These are phyloP conservation scores for Lottia scabra DNA, from an alignment of 2,888 invertebrate species.

Conservation along the genomic window DNA sequence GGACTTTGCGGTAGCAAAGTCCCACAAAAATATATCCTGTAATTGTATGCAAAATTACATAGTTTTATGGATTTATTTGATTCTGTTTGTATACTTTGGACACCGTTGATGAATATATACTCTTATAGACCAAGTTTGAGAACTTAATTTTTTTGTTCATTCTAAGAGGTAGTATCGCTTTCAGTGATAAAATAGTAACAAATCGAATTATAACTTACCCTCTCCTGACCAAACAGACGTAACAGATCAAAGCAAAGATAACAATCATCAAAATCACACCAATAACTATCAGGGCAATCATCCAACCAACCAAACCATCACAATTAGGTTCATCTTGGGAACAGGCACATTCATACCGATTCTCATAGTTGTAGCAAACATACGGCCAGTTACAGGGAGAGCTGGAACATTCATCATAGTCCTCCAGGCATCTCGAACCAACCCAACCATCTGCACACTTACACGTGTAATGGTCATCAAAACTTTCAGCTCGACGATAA, in stretches of 20 bases:
- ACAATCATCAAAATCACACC: slow-evolving; percentile 4
- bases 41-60: too few relatives aligned
- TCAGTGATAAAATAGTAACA: not conserved
- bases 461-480: slow-evolving; percentile 22
- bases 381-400: slow-evolving; percentile 19
- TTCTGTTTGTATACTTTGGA: too few relatives aligned
- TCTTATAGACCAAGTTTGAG: too few relatives aligned
- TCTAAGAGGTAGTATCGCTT: too few relatives aligned
- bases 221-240: slow-evolving; percentile 10
- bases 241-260: not conserved
- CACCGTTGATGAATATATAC: too few relatives aligned
- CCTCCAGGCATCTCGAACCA: slow-evolving; percentile 15
- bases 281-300: slow-evolving; percentile 24
- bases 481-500: slow-evolving; percentile 15
- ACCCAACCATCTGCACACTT: slow-evolving; percentile 17
- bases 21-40: too few relatives aligned
- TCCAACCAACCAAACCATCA: slow-evolving; percentile 29
- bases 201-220: slow-evolving; percentile 8
- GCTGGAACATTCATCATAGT: slow-evolving; percentile 21
- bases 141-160: too few relatives aligned
- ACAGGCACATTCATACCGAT: slow-evolving; percentile 25
- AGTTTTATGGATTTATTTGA: too few relatives aligned
- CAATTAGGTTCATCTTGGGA: slow-evolving; percentile 24
- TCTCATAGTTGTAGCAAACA: slow-evolving; percentile 21
- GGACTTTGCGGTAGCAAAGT: too few relatives aligned